Evolutionary conservation across 2,797 vertebrate genomes (phyloP).

Genomic region (Sarcoramphus papa): DNA sequence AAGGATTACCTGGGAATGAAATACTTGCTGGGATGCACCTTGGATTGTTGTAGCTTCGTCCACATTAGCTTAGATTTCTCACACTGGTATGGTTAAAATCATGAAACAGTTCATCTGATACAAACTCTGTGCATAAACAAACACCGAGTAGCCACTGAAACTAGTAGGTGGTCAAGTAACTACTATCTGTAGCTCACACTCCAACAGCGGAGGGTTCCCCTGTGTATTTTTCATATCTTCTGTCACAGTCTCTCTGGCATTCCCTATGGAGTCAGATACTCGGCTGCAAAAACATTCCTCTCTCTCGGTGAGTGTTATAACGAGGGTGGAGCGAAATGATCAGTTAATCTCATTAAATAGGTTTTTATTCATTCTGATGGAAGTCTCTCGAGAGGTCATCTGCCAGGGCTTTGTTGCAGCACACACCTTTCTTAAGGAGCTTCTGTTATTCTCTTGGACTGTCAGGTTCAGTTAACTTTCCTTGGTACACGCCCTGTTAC

Average conservation of each 20-base stretch:
- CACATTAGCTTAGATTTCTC: not conserved
- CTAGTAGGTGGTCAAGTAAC: not conserved
- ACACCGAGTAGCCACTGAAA: not conserved
- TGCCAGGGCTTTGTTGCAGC: slow-evolving; percentile 38
- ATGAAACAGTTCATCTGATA: not conserved
- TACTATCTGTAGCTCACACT: not conserved
- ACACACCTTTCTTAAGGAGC: slow-evolving; percentile 50
- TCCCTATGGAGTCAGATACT: not conserved
- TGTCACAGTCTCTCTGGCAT: not conserved
- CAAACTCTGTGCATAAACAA: not conserved
- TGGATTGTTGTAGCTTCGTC: not conserved
- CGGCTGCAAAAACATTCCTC: slow-evolving; percentile 24
- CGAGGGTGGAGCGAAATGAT: slow-evolving; percentile 55
- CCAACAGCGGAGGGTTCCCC: not conserved
- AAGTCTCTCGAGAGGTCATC: slow-evolving; percentile 53
- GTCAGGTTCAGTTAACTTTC: slow-evolving; percentile 65
- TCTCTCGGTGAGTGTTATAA: slow-evolving; percentile 45
- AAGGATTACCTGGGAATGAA: not conserved
- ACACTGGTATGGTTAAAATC: not conserved
- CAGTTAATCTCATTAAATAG: slow-evolving; percentile 60
- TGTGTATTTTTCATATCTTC: not conserved
- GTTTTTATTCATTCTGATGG: slow-evolving; percentile 54
- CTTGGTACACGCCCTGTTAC: slow-evolving; percentile 59
- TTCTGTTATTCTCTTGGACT: slow-evolving; percentile 55
- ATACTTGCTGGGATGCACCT: not conserved